These are phyloP conservation scores for Theonella swinhoei DNA, from an alignment of 37 sponge, comb jelly and placozoan genomes.

Conservation along the genomic window DNA sequence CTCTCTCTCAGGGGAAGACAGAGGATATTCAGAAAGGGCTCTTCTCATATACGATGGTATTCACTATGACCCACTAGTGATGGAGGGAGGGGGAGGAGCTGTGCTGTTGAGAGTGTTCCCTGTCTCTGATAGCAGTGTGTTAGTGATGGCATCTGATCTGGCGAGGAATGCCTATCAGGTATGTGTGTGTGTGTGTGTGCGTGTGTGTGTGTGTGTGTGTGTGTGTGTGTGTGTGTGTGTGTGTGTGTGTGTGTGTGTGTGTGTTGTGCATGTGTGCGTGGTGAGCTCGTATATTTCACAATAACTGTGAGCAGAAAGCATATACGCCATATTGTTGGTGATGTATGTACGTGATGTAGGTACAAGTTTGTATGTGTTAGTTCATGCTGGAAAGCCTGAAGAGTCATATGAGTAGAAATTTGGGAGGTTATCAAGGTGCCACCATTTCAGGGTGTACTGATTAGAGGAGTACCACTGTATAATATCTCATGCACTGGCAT, in stretches of 20 bases:
- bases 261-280: no score
- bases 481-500: not conserved
- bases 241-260: no score
- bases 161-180: constrained; percentile 71
- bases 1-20: constrained; percentile 45
- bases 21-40: constrained; percentile 24
- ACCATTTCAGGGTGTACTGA: constrained; percentile 2
- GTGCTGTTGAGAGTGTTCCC: constrained; percentile 42
- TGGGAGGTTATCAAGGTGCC: no score
- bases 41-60: constrained; percentile 80
- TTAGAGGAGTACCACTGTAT: not conserved
- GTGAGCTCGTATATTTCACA: no score
- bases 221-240: no score
- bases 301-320: no score
- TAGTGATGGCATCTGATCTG: constrained; percentile 46
- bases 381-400: no score
- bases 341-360: no score
- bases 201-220: no score
- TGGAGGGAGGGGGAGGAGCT: not conserved
- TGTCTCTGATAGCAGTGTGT: constrained; percentile 15
- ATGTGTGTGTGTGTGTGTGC: not conserved
- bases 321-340: no score
- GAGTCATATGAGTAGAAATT: no score
- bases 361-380: no score
- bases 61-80: constrained; percentile 83